These are phyloP conservation scores for Beaufortia kweichowensis DNA, from an alignment of 2,113 vertebrate genomes.

Conservation along the genomic window DNA sequence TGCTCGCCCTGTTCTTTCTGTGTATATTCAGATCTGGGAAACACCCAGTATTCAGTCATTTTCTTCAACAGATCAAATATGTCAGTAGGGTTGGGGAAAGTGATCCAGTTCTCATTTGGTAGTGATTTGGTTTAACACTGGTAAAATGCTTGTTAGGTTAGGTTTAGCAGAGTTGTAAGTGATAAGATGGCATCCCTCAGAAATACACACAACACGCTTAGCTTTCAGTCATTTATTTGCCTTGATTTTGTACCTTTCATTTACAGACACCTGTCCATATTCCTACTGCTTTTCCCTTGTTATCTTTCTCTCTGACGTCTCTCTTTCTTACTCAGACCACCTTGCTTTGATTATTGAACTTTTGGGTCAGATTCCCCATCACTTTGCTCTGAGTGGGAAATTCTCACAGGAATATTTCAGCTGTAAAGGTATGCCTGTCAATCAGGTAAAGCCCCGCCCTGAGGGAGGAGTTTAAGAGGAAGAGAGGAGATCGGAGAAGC, in stretches of 20 bases:
- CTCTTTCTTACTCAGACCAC: slow-evolving; percentile 72
- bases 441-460: slow-evolving; percentile 58
- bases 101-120: no score
- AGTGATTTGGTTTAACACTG: no score
- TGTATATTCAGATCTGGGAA: no score
- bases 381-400: slow-evolving; percentile 92
- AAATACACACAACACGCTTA: no score
- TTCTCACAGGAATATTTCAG: slow-evolving; percentile 99
- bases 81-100: no score
- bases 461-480: slow-evolving; percentile 50
- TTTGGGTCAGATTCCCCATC: slow-evolving; percentile 92
- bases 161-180: no score
- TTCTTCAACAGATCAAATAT: no score
- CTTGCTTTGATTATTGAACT: slow-evolving; percentile 85
- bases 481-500: slow-evolving; percentile 27
- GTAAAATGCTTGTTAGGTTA: no score
- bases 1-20: neutral
- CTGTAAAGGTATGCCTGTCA: slow-evolving; percentile 86
- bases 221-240: neutral
- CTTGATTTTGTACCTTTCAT: neutral
- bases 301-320: slow-evolving; percentile 24
- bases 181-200: no score
- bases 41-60: no score
- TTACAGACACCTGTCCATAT: neutral
- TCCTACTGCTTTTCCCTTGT: slow-evolving; percentile 21